Percentiles rank a stretch among this genome's conserved stretches.
These are phyloP conservation scores for Mormyrus proboscirostris DNA, from an alignment of 2,797 vertebrate genomes.

Conservation along the genomic window DNA sequence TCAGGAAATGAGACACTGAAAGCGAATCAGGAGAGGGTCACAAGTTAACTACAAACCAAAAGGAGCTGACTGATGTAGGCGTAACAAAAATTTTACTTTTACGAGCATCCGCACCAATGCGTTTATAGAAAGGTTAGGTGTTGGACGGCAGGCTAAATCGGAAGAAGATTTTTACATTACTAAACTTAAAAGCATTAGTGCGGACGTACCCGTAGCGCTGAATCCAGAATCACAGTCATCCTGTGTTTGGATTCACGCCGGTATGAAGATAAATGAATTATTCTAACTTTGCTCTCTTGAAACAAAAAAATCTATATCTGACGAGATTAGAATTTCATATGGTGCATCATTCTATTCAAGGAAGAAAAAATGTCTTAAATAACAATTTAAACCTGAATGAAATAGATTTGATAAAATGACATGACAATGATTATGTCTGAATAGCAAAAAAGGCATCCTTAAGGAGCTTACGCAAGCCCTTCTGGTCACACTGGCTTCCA, in stretches of 20 bases:
- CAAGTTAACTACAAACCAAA: neutral
- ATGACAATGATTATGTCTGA: neutral
- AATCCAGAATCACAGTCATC: neutral
- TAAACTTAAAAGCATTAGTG: neutral
- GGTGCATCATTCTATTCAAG: neutral
- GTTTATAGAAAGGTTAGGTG: neutral
- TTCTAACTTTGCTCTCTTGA: neutral
- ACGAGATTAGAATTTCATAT: neutral
- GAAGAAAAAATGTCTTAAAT: neutral
- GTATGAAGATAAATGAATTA: neutral
- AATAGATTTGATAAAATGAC: neutral
- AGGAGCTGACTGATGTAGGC: neutral
- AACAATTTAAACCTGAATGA: neutral
- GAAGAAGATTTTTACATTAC: neutral
- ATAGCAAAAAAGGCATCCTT: neutral
- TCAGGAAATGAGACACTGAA: neutral
- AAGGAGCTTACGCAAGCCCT: neutral
- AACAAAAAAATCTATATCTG: neutral
- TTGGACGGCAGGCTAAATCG: neutral
- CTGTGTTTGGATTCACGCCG: neutral
- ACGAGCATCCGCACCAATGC: neutral
- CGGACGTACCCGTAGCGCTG: neutral
- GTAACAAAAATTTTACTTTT: neutral
- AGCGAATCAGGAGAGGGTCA: neutral
- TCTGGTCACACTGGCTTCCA: neutral